Conservation (phyloP, 1,140 invertebrate species). For the Caenorhabditis latens region DNA sequence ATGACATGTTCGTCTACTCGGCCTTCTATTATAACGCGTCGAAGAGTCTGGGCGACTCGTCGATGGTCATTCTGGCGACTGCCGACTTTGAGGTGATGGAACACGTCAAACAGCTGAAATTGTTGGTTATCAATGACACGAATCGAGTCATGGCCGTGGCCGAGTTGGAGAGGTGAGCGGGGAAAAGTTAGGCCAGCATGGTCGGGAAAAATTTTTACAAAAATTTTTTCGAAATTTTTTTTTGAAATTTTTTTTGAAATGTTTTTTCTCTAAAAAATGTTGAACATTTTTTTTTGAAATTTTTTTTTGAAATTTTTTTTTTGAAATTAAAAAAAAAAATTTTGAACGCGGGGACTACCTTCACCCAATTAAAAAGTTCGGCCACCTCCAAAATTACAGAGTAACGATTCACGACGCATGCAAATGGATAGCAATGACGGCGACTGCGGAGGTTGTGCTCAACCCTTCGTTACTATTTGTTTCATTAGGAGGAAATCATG, state of each 20-base stretch:
- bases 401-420: conserved; percentile 30
- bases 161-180: background rate
- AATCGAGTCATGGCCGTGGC: background rate
- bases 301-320: too few relatives aligned
- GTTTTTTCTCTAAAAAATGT: too few relatives aligned
- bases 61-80: conserved; percentile 9
- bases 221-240: too few relatives aligned
- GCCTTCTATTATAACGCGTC: conserved; percentile 31
- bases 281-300: too few relatives aligned
- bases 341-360: too few relatives aligned
- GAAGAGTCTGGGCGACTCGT: conserved; percentile 24
- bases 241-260: too few relatives aligned
- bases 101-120: background rate
- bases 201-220: too few relatives aligned
- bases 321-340: too few relatives aligned
- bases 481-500: conserved; percentile 8
- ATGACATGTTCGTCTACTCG: conserved; percentile 23
- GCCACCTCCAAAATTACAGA: background rate
- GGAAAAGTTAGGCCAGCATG: too few relatives aligned
- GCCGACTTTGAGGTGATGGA: conserved; percentile 26
- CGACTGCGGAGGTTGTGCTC: background rate
- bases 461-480: conserved; percentile 16
- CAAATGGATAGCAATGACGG: conserved; percentile 48
- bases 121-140: background rate
- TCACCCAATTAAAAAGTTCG: background rate